A percentile compares a stretch with the other conserved stretches of the same genome.
Evolutionary conservation across 2,113 vertebrate genomes (phyloP).

Genomic region (Platanista minor): DNA sequence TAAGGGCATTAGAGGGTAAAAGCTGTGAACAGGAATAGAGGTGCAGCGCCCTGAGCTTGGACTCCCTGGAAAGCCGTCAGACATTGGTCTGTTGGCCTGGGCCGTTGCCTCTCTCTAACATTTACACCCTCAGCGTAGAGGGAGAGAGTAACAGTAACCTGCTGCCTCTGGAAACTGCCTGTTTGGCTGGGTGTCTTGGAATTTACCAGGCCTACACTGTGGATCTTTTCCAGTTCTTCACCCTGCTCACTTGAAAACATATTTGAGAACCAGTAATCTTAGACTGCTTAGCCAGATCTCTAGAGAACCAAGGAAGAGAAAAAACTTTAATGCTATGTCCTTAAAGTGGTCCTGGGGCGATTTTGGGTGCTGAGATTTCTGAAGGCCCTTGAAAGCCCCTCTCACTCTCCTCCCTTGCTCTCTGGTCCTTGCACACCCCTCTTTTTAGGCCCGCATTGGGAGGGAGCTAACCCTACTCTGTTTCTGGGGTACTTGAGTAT

Average conservation of each 20-base stretch:
- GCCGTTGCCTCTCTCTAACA: slow-evolving; percentile 56
- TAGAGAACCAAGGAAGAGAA: slow-evolving; percentile 44
- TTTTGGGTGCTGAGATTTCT: neutral
- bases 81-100: slow-evolving; percentile 19
- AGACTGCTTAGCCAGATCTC: slow-evolving; percentile 52
- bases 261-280: slow-evolving; percentile 65
- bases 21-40: slow-evolving; percentile 4
- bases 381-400: neutral
- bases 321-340: neutral
- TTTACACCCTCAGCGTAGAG: slow-evolving; percentile 50
- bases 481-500: neutral
- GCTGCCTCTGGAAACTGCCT: slow-evolving; percentile 64
- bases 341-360: neutral
- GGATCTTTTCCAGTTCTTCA: slow-evolving; percentile 64
- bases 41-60: neutral
- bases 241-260: slow-evolving; percentile 64
- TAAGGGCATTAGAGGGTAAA: neutral
- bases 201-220: slow-evolving; percentile 63
- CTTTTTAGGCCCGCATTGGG: neutral
- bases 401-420: neutral
- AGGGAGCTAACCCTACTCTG: neutral
- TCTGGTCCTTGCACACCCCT: neutral
- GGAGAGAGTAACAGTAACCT: slow-evolving; percentile 57
- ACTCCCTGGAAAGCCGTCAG: slow-evolving; percentile 59
- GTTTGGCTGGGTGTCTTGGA: slow-evolving; percentile 64